phyloP scores from a whole-genome alignment of 2,888 invertebrate species.

The Cantharis lateralis region DNA sequence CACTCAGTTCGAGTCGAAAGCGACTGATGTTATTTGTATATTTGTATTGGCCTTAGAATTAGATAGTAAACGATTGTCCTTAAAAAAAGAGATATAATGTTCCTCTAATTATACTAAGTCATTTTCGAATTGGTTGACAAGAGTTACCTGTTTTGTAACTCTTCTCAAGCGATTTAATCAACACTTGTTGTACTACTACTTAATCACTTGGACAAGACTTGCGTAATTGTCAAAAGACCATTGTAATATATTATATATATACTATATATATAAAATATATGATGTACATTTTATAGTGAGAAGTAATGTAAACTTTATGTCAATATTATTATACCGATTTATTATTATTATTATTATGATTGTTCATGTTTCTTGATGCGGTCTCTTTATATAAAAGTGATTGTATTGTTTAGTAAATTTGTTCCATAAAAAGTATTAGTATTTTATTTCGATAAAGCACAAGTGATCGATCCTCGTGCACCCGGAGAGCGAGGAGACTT shows the following conservation, averaged over 20 bases:
- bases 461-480: background rate
- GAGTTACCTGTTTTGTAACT: slow-evolving; percentile 20
- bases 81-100: slow-evolving; percentile 54
- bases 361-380: slow-evolving; percentile 55
- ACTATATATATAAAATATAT: slow-evolving; percentile 35
- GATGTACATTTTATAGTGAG: slow-evolving; percentile 52
- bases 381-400: slow-evolving; percentile 52
- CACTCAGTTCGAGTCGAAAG: slow-evolving; percentile 20
- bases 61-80: slow-evolving; percentile 47
- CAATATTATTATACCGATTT: slow-evolving; percentile 47
- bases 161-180: slow-evolving; percentile 23
- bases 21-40: slow-evolving; percentile 39
- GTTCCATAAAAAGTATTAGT: slow-evolving; percentile 47
- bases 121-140: slow-evolving; percentile 54
- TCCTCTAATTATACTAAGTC: slow-evolving; percentile 57
- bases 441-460: slow-evolving; percentile 14
- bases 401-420: slow-evolving; percentile 57
- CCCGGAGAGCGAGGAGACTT: background rate
- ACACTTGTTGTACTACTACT: slow-evolving; percentile 51
- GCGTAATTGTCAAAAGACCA: slow-evolving; percentile 51
- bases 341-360: slow-evolving; percentile 38
- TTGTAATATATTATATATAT: slow-evolving; percentile 48
- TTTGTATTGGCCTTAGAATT: slow-evolving; percentile 44
- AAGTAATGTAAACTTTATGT: slow-evolving; percentile 51
- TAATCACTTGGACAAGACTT: slow-evolving; percentile 54